phyloP scores from a whole-genome alignment of 2,113 vertebrate genomes.

The Sus scrofa region T2T-Sscrofa CM000814.6:100829501-100830000 shows the following conservation, averaged over 20 bases:
- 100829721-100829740: neutral
- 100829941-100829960: neutral
- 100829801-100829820: neutral
- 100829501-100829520: neutral
- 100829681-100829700: neutral
- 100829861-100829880: neutral
- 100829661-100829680: neutral
- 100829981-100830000: neutral
- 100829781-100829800: neutral
- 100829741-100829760: neutral
- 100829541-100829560: neutral
- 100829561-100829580: neutral
- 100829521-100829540: neutral
- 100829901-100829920: slow-evolving; percentile 30
- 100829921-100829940: neutral
- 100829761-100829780: neutral
- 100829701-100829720: neutral
- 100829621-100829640: neutral
- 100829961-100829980: neutral
- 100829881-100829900: slow-evolving; percentile 18
- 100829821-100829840: neutral
- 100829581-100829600: neutral
- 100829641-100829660: slow-evolving; percentile 55
- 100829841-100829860: neutral
- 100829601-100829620: neutral